phyloP scores from a whole-genome alignment of 2,797 vertebrate species.

The Diplodus puntazzo region DNA sequence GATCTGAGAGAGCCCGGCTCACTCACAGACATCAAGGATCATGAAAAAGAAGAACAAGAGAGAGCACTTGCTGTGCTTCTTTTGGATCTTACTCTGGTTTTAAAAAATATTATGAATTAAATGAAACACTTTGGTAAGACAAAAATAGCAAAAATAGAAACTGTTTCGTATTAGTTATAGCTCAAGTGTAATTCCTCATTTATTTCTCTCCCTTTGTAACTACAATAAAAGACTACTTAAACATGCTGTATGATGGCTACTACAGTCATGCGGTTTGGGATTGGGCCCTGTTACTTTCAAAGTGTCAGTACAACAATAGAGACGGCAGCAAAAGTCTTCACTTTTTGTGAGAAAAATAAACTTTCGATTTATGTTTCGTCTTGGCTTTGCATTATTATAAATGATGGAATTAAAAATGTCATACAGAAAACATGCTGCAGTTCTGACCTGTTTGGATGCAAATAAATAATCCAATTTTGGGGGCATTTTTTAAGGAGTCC shows the following conservation, averaged over 20 bases:
- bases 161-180: neutral
- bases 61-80: slow-evolving; percentile 9
- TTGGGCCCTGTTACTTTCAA: neutral
- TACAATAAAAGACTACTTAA: neutral
- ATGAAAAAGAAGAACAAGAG: slow-evolving; percentile 14
- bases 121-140: slow-evolving; percentile 3
- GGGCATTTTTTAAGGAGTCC: too few species aligned
- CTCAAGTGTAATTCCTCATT: neutral
- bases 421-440: neutral
- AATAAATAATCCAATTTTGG: neutral
- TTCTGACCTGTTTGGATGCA: neutral
- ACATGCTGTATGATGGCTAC: neutral
- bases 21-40: slow-evolving; percentile 21
- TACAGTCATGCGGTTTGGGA: neutral
- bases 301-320: neutral
- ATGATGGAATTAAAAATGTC: neutral
- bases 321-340: neutral
- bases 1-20: slow-evolving; percentile 41
- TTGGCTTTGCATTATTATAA: neutral
- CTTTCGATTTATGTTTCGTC: neutral
- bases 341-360: neutral
- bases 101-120: slow-evolving; percentile 1
- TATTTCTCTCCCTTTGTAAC: neutral
- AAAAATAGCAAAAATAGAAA: neutral
- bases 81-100: slow-evolving; percentile 7